Conservation (phyloP, 2,113 vertebrate species). For the Neoarius graeffei region DNA sequence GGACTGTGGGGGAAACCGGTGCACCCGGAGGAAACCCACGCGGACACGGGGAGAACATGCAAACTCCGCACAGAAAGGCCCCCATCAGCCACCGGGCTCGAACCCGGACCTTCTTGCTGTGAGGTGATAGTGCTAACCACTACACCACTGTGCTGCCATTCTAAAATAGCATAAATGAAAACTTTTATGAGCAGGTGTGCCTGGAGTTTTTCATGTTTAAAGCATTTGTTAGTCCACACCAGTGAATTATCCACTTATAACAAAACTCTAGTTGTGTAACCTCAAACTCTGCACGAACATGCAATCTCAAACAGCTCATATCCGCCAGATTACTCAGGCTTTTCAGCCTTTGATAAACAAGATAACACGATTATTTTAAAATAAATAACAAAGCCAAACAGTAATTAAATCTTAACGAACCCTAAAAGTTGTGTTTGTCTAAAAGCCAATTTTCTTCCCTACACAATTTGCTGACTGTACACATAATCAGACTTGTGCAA, state of each 20-base stretch:
- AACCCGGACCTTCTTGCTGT: no score
- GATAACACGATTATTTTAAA: constrained; percentile 24
- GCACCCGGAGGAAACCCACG: no score
- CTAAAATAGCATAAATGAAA: not conserved
- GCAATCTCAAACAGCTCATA: constrained; percentile 17
- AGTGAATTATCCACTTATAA: constrained; percentile 9
- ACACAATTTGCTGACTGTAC: constrained; percentile 26
- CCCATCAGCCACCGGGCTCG: no score
- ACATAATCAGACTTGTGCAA: constrained; percentile 37
- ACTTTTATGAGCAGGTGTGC: not conserved
- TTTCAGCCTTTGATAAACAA: not conserved
- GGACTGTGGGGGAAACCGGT: no score
- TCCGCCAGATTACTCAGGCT: constrained; percentile 19
- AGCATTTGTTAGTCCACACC: not conserved
- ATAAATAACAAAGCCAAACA: constrained; percentile 15
- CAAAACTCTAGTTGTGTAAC: constrained; percentile 18
- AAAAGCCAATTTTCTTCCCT: not conserved
- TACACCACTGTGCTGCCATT: not conserved
- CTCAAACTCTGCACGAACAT: constrained; percentile 21
- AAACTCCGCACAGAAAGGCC: no score
- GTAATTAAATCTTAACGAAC: constrained; percentile 33
- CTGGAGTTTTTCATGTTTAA: not conserved
- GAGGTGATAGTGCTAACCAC: not conserved
- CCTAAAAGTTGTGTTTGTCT: not conserved
- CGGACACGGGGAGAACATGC: no score